Base-by-base conservation (phyloP, 2,888 invertebrate genomes). In the Argyresthia goedartella region DNA sequence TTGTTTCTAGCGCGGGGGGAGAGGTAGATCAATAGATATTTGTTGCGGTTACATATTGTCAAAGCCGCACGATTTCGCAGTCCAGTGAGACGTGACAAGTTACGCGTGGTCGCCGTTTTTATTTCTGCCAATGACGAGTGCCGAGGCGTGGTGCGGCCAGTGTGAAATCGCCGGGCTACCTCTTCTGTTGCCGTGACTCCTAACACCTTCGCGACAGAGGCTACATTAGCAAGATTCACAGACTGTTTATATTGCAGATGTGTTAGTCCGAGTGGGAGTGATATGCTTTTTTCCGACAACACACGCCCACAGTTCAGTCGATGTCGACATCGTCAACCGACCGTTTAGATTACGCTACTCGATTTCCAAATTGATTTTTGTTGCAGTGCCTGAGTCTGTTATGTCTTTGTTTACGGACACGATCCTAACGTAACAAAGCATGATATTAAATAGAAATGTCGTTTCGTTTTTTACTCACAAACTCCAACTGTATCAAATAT, bases 101-200 rank as follows among this genome's bases (percentile, higher is more conserved):
- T 82, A 85, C 85, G 85, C 84, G 84, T 81, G 80, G 81, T 77
- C 75, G 80, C 76, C 76, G 82, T 85, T 85, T 86, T 85, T 85
- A 85, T 85, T 84, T 86, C 85, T 86, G 85, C 85, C 85, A 86
- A 86, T 86, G 85, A 84, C 84, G 78, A 75, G 81, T 81, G 81
- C 75, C 75, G 84, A 84, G 85, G 85, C 85, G 85, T 84, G 85
- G 85, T 85, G 69, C 65, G 73, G 70, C 67, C 76, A 69, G 66
- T 73, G 71, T 68, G 68, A 67, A 72, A 69, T 65, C 61, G 59
- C 73, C 63, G 67, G 59, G 56, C 54, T 69, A 65, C 58, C 56
- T 59, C 55, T 63, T 59, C 71, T 44, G 53, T 55, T 56, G 48
- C 52, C 53, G 49, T 62, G 55, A 56, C 63, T 67, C 68, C 69